These are phyloP conservation scores for Zoanthus sociatus DNA, from an alignment of 92 coral and sea anemone species.

Conservation along the genomic window DNA sequence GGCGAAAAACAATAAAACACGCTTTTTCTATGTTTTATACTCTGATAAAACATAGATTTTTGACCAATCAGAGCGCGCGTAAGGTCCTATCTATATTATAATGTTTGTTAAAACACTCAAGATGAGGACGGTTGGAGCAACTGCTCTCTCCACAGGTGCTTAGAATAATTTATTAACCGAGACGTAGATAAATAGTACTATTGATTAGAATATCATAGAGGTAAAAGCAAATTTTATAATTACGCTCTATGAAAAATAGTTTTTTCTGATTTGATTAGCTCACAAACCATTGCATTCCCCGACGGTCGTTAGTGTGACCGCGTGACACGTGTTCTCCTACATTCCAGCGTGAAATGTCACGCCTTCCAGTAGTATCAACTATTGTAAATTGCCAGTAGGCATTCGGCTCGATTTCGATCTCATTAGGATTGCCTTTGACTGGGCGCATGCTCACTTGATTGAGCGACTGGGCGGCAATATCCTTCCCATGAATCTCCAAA, in stretches of 20 bases:
- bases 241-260: no score
- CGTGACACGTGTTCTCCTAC: constrained; percentile 60
- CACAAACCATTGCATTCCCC: constrained; percentile 51
- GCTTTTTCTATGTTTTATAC: no score
- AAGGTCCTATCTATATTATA: no score
- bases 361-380: constrained; percentile 45
- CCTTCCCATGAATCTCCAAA: constrained; percentile 29
- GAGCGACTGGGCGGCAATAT: constrained; percentile 50
- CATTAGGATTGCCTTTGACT: constrained; percentile 13
- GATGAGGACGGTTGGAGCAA: no score
- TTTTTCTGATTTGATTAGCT: not conserved
- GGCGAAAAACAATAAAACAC: no score
- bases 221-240: no score
- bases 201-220: not conserved
- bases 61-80: no score
- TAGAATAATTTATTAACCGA: no score
- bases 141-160: no score
- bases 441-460: constrained; percentile 53
- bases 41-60: no score
- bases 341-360: constrained; percentile 58
- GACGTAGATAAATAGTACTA: no score
- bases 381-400: constrained; percentile 56
- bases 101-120: no score
- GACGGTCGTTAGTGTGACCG: constrained; percentile 49
- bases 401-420: constrained; percentile 39